These are phyloP conservation scores for Eupleurogrammus muticus DNA, from an alignment of 2,797 vertebrate species.

Conservation along the genomic window DNA sequence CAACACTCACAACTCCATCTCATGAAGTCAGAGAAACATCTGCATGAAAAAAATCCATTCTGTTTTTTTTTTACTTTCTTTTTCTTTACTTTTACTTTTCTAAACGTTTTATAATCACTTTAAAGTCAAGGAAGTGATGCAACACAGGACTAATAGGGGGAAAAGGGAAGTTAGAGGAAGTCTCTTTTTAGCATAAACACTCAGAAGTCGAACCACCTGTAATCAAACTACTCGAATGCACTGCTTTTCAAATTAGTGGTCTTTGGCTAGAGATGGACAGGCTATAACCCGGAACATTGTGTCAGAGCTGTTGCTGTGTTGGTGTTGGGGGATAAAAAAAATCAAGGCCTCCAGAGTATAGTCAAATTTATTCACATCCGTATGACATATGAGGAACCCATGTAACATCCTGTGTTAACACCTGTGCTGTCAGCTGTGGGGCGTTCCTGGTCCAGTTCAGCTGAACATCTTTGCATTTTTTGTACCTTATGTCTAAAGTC, in stretches of 20 bases:
- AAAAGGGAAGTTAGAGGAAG: background rate
- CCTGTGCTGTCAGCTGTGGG: background rate
- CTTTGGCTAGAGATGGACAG: background rate
- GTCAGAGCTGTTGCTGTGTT: background rate
- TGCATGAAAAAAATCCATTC: background rate
- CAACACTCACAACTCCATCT: background rate
- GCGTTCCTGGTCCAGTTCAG: conserved; percentile 5
- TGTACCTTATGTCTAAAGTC: background rate
- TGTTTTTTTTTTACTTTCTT: background rate
- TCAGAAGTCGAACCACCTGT: background rate
- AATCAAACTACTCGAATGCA: background rate
- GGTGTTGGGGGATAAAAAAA: background rate
- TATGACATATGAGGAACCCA: background rate
- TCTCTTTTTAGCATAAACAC: background rate
- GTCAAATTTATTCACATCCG: conserved; percentile 22
- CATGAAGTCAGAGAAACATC: background rate
- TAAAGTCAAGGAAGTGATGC: background rate
- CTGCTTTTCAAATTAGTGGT: background rate
- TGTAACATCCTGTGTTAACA: conserved; percentile 16
- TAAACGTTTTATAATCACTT: background rate
- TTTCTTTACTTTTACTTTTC: conserved; percentile 1
- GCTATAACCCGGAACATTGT: background rate
- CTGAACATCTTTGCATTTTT: conserved; percentile 20
- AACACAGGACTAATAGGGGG: too few relatives aligned
- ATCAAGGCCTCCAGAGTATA: background rate